phyloP scores from a whole-genome alignment of 2,113 vertebrate genomes.

The Microcebus lehilahytsara region DNA sequence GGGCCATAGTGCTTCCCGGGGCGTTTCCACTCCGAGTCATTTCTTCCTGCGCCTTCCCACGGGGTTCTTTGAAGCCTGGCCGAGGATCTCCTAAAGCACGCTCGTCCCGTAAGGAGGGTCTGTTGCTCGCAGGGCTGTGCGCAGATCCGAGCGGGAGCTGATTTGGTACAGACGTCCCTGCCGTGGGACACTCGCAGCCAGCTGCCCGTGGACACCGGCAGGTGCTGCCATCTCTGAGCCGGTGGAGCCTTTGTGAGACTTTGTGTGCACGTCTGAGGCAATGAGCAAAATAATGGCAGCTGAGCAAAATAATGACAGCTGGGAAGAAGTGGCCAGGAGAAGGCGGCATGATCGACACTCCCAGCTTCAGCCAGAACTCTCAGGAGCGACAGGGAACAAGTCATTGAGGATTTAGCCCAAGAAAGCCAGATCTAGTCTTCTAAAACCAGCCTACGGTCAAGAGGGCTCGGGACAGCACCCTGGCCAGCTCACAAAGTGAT shows the following conservation, averaged over 20 bases:
- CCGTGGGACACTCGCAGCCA: slow-evolving; percentile 41
- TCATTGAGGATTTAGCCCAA: background rate
- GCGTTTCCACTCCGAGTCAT: background rate
- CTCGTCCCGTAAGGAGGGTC: background rate
- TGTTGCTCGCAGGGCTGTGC: slow-evolving; percentile 50
- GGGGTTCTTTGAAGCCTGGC: slow-evolving; percentile 60
- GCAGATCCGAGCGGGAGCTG: background rate
- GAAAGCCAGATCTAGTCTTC: background rate
- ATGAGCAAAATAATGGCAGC: slow-evolving; percentile 30
- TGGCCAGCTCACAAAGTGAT: background rate
- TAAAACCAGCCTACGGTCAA: background rate
- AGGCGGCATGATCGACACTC: background rate
- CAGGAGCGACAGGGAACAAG: background rate
- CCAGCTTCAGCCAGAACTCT: background rate
- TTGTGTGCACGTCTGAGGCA: slow-evolving; percentile 32
- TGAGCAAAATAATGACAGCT: background rate
- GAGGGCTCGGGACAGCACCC: background rate
- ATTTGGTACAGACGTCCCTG: slow-evolving; percentile 38
- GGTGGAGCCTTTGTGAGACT: slow-evolving; percentile 15
- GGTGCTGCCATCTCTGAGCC: slow-evolving; percentile 58
- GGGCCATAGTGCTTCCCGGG: background rate
- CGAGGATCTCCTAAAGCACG: background rate
- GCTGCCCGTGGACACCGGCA: slow-evolving; percentile 66
- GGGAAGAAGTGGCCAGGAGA: background rate
- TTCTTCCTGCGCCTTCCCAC: background rate